Evolutionary conservation across 2,113 vertebrate species (phyloP).

Genomic region (Trichechus manatus): DNA sequence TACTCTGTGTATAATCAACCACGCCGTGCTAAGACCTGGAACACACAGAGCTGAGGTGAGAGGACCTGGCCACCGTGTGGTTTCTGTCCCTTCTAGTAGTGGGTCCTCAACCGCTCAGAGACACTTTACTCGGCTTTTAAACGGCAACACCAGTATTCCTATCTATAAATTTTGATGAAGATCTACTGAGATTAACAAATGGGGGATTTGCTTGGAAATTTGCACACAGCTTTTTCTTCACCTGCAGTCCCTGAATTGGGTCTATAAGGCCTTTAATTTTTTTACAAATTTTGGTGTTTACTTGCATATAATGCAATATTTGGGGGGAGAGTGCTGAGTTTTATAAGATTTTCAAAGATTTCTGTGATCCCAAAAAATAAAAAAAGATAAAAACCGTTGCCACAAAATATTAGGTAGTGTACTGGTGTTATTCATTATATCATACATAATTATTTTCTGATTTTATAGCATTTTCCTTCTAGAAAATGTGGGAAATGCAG

Average conservation of each 20-base stretch:
- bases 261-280: background rate
- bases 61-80: background rate
- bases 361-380: background rate
- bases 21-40: fast-evolving
- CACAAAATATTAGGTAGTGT: background rate
- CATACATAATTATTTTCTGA: background rate
- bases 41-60: background rate
- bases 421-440: background rate
- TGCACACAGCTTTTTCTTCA: no score
- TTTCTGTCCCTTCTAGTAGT: background rate
- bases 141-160: background rate
- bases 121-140: background rate
- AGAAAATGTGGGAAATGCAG: background rate
- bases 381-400: background rate
- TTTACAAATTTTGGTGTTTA: background rate
- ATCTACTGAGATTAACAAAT: no score
- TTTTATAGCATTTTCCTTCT: background rate
- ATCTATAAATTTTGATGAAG: background rate
- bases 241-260: no score
- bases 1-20: background rate
- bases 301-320: background rate
- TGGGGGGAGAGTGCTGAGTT: background rate
- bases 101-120: background rate
- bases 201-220: background rate
- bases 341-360: background rate